A percentile compares a stretch with the other conserved stretches of the same genome.
phyloP scores from a whole-genome alignment of 2,113 vertebrate genomes.

The Catharus minimus region DNA sequence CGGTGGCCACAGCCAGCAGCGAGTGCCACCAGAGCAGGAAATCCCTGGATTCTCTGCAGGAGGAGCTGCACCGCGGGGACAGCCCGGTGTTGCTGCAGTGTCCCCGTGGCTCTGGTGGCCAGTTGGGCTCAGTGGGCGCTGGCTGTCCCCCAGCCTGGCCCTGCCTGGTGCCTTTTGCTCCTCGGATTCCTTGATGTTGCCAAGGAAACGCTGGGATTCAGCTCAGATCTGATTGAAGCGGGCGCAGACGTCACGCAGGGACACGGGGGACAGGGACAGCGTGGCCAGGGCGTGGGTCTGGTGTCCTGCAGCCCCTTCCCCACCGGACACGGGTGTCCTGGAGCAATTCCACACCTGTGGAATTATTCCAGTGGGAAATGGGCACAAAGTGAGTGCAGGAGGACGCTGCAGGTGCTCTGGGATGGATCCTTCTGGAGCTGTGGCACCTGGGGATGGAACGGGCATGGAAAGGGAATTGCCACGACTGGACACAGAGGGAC shows the following conservation, averaged over 20 bases:
- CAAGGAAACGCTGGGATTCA: conserved; percentile 27
- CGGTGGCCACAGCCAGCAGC: not conserved
- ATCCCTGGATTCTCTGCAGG: fast-evolving
- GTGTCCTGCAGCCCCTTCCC: not conserved
- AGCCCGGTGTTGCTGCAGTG: fast-evolving
- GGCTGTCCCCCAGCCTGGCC: not conserved
- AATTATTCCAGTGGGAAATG: fast-evolving
- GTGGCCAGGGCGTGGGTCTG: not conserved
- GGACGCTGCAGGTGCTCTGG: fast-evolving
- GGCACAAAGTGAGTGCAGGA: fast-evolving
- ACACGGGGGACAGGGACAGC: not conserved
- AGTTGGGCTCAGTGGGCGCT: not conserved
- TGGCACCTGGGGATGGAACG: fast-evolving
- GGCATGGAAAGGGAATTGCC: not conserved
- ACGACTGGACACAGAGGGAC: fast-evolving
- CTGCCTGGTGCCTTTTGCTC: not conserved
- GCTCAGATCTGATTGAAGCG: not conserved
- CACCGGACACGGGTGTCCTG: fast-evolving
- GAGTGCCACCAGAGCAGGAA: fast-evolving
- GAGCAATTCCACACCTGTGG: fast-evolving
- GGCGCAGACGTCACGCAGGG: conserved; percentile 6
- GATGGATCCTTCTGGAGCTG: not conserved
- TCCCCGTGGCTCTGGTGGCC: not conserved
- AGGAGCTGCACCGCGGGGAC: fast-evolving
- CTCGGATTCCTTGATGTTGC: conserved; percentile 39